Base-by-base conservation (phyloP, 1,140 invertebrate species). In the Hypothenemus hampei region DNA sequence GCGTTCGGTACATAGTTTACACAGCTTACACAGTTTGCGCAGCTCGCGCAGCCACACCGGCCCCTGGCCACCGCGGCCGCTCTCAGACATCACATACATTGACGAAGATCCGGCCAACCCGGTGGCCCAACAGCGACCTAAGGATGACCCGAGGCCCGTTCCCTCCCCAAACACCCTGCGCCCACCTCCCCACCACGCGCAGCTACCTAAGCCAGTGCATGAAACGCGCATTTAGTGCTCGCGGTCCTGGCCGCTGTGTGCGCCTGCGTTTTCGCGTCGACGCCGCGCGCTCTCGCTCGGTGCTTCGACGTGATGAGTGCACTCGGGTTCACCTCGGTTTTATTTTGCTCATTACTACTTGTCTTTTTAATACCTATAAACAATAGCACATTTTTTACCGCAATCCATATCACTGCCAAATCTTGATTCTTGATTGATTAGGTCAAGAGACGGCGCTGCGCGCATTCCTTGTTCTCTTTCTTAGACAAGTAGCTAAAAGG, bases 1-100 rank as follows among this genome's bases (percentile, higher is more conserved):
- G 72, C 88, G 93, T 75, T 95, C 93, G 77, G 85, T 96, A 75
- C 93, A 96, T 87, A 94, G 91, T 85, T 89, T 92, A 80, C 90
- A 93, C 81, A 93, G 90, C 77, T 89, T 94, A 77, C 91, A 92
- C 80, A 93, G 87, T 81, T 85, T 92, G 70, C 85, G 89, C 80
- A 89, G 84, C 76, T 89, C 84, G 72, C 81, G 85, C 73, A 86
- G 84, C 76, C 87, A 90, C 73, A 84, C 83, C 61, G 83, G 69
- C 76, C 78, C 78, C 60, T 79, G 86, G 72, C 85, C 88, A 72
- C 81, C 81, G 59, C 79, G 85, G 67, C 86, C 86, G 68, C 77
- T 89, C 61, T 85, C 85, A 67, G 93, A 94, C 81, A 88, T 93
- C 81, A 88, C 86, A 71, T 93, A 87, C 81, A 92, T 92, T 75